Conservation (phyloP, 2,888 invertebrate species). For the Magallana nippona region DNA sequence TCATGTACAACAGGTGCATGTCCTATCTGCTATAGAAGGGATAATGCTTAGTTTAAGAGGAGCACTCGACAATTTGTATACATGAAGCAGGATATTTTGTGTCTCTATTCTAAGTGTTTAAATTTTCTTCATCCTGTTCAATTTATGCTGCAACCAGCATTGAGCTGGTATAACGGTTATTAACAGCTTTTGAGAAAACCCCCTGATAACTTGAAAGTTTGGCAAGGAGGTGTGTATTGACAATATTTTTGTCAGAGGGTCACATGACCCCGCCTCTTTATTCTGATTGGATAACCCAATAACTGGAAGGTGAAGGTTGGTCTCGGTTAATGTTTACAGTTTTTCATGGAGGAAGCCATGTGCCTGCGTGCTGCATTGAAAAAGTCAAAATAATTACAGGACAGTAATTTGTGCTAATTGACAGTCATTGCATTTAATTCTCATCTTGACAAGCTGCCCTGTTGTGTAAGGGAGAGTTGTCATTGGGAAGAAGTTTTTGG, state of each 20-base stretch:
- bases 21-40: neutral
- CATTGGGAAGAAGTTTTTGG: neutral
- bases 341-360: conserved; percentile 28
- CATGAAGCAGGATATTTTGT: neutral
- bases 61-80: neutral
- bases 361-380: conserved; percentile 18
- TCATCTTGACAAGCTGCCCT: neutral
- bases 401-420: neutral
- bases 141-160: neutral
- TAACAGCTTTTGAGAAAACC: conserved; percentile 4
- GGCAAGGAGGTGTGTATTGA: conserved; percentile 28
- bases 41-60: neutral
- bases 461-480: neutral
- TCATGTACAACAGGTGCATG: neutral
- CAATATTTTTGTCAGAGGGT: conserved; percentile 21
- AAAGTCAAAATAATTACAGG: neutral
- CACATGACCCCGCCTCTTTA: neutral
- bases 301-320: neutral
- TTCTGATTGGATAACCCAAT: conserved; percentile 21
- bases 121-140: conserved; percentile 13
- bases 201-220: neutral
- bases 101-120: neutral
- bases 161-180: too few relatives aligned
- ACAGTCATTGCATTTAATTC: conserved; percentile 23
- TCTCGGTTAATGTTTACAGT: conserved; percentile 18